Evolutionary conservation across 2,797 vertebrate species (phyloP), one percentile per base, ranked within the genome.

Genomic region (Acropternis orthonyx): DNA sequence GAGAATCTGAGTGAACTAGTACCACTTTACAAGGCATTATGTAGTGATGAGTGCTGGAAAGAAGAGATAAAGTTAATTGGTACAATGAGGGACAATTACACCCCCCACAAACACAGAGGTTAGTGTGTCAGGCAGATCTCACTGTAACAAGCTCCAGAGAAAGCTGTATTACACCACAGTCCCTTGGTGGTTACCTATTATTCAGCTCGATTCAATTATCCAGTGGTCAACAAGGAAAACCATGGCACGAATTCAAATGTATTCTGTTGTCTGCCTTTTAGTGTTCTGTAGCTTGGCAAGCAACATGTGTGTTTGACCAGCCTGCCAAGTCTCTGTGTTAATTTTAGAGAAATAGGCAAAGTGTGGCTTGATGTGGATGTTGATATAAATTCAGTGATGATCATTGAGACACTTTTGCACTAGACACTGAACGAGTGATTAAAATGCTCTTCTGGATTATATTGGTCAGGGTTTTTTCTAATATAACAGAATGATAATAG

Each of bases 51-150:
- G 51, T 76, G 30, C 76, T 91, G 76, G 78, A 80, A 87, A 92
- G 34, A 67, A 91, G 84, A 87, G 49, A 87, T 77, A 66, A 56
- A 71, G 36, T 92, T 93, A 92, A 84, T 83, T 75, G 68, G 18
- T 81, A 30, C 44, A 52, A 46, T 37, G 51, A 75, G n/a, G 36
- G 26, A 37, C 63, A 81, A 44, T 92, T 81, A 83, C 58, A 75
- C 10, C 14, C 34, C 34, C 15, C 16, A 28, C 44, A 84, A 48
- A 37, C 23, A 55, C 46, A 69, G 56, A 56, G 74, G 27, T 90
- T 69, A 67, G 34, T 46, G 19, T 75, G 59, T 66, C 71, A 56
- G 22, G 36, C 74, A 91, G 43, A 59, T 89, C 66, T 76, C 59
- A 46, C 66, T 56, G 66, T 41, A 78, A 66, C 30, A 76, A 67